A percentile compares a stretch with the other conserved stretches of the same genome.
Evolutionary conservation across 2,888 invertebrate genomes (phyloP).

Genomic region (Tubiluchus corallicola): DNA sequence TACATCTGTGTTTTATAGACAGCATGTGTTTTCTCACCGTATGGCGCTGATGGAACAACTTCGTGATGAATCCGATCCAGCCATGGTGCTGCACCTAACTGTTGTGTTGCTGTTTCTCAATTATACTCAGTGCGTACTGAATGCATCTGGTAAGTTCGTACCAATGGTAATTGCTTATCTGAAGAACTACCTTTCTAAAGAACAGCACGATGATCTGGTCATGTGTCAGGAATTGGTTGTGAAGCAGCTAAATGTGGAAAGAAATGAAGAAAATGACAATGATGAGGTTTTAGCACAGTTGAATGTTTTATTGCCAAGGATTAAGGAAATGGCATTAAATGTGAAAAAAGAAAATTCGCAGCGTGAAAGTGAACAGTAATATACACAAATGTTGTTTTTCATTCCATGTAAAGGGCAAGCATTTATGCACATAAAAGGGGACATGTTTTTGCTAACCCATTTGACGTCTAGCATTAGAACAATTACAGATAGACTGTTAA

Average conservation of each 20-base stretch:
- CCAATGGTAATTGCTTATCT: slow-evolving; percentile 55
- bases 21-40: slow-evolving; percentile 54
- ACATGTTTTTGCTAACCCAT: too few species aligned
- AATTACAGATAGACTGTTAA: too few species aligned
- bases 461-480: too few species aligned
- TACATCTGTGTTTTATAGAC: slow-evolving; percentile 35
- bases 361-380: too few species aligned
- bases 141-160: slow-evolving; percentile 85
- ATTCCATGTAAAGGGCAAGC: too few species aligned
- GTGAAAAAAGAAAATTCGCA: too few species aligned
- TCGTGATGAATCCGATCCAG: slow-evolving; percentile 44
- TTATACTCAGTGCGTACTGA: slow-evolving; percentile 58
- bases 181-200: slow-evolving; percentile 44
- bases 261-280: not conserved
- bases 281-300: not conserved
- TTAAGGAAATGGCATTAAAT: slow-evolving; percentile 1
- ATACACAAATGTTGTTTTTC: too few species aligned
- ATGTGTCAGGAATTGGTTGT: slow-evolving; percentile 45
- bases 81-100: slow-evolving; percentile 54
- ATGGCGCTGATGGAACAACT: slow-evolving; percentile 61
- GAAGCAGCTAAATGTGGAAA: not conserved
- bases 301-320: not conserved
- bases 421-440: too few species aligned
- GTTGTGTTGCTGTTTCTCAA: slow-evolving; percentile 58
- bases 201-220: slow-evolving; percentile 43